Evolutionary conservation across 2,113 vertebrate genomes (phyloP).

Genomic region (Mesitornis unicolor): DNA sequence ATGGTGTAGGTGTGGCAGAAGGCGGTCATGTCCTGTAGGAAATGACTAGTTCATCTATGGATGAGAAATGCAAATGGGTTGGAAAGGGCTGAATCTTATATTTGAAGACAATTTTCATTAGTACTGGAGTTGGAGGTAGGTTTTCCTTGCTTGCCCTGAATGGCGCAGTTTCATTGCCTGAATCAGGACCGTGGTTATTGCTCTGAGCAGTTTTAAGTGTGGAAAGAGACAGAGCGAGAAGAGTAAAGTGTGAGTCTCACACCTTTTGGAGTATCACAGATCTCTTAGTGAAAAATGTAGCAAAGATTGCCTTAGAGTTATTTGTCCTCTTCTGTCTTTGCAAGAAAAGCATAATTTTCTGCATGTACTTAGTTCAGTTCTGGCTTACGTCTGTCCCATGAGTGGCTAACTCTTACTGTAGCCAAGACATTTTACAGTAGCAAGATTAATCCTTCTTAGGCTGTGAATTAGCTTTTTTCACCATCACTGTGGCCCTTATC

Average conservation of each 20-base stretch:
- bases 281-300: background rate
- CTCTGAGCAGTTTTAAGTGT: background rate
- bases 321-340: background rate
- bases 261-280: background rate
- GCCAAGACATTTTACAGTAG: constrained; percentile 17
- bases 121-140: background rate
- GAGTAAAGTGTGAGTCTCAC: background rate
- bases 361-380: background rate
- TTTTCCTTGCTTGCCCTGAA: background rate
- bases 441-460: constrained; percentile 42
- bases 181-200: background rate
- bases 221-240: background rate
- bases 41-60: background rate
- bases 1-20: background rate
- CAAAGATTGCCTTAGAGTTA: background rate
- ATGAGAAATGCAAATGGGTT: background rate
- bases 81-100: background rate
- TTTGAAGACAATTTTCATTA: background rate
- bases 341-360: background rate
- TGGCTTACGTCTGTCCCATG: background rate
- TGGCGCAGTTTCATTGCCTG: background rate
- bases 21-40: background rate
- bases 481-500: background rate
- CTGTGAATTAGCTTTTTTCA: constrained; percentile 16
- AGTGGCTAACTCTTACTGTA: background rate